Evolutionary conservation across 2,113 vertebrate genomes (phyloP).

Genomic region (Bubalus kerabau): DNA sequence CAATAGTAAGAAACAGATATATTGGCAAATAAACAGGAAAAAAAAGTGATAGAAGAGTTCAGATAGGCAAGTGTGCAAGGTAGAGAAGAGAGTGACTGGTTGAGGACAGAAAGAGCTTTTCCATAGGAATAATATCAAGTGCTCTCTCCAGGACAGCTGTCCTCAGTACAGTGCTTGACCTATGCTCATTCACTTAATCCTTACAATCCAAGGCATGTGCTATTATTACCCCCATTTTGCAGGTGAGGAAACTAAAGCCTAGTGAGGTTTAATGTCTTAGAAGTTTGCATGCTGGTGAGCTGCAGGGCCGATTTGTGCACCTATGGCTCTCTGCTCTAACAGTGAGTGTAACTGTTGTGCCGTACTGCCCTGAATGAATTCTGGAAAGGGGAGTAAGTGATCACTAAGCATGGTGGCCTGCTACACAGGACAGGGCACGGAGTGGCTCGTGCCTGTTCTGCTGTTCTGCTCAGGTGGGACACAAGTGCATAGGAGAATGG

Average conservation of each 20-base stretch:
- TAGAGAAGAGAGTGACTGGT: neutral
- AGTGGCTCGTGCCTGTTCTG: neutral
- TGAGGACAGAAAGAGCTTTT: neutral
- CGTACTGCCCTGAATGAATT: fast-evolving
- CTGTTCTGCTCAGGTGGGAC: neutral
- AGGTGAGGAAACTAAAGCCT: neutral
- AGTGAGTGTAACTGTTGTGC: neutral
- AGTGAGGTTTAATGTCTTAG: too few relatives aligned
- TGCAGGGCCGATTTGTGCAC: neutral
- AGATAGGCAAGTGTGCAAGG: neutral
- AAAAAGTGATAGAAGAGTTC: neutral
- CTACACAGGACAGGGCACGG: neutral
- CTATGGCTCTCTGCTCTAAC: neutral
- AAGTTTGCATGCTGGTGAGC: neutral
- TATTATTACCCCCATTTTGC: neutral
- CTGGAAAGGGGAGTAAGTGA: neutral
- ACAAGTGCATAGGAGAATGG: fast-evolving
- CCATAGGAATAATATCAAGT: neutral
- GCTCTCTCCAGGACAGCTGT: neutral
- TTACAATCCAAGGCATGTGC: neutral
- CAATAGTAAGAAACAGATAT: neutral
- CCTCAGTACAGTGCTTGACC: neutral
- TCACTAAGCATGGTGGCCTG: neutral
- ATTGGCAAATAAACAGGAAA: neutral
- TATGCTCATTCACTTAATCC: neutral